Percentiles rank a stretch among this genome's conserved stretches.
Evolutionary conservation across 2,113 vertebrate genomes (phyloP).

Genomic region (Chinchilla lanigera): DNA sequence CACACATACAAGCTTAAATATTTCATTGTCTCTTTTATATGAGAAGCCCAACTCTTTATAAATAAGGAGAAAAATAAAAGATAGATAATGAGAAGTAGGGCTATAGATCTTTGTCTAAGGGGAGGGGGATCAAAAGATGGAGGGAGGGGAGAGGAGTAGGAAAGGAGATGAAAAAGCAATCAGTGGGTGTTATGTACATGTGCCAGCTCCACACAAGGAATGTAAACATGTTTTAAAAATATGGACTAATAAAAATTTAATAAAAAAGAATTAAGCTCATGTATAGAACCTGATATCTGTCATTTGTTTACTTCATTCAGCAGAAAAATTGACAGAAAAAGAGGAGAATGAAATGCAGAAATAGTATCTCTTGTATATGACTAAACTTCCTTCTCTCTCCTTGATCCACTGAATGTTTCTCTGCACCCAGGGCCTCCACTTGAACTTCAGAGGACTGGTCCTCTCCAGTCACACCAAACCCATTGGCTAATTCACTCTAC

Average conservation of each 20-base stretch:
- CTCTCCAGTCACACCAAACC: not conserved
- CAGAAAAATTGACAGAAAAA: not conserved
- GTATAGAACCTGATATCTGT: not conserved
- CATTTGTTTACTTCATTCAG: not conserved
- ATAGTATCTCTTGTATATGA: not conserved
- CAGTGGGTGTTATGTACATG: not conserved
- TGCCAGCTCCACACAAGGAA: not conserved
- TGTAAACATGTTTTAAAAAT: not conserved
- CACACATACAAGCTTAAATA: not conserved
- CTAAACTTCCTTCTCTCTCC: not conserved
- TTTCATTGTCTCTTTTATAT: not conserved
- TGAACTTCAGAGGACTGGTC: not conserved
- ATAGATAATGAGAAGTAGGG: not conserved
- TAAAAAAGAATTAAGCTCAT: not conserved
- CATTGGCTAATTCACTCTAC: not conserved
- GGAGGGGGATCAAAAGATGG: not conserved
- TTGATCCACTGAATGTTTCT: not conserved
- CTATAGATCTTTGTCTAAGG: not conserved
- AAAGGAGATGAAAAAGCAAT: not conserved
- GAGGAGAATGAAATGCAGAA: not conserved
- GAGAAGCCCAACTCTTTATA: not conserved
- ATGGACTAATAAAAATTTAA: not conserved
- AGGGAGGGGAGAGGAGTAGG: not conserved
- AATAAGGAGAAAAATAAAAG: not conserved
- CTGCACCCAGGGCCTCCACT: not conserved